Percentiles rank a stretch among this genome's conserved stretches.
Conservation (phyloP, 2,113 vertebrate genomes). For the Menidia beryllina region DNA sequence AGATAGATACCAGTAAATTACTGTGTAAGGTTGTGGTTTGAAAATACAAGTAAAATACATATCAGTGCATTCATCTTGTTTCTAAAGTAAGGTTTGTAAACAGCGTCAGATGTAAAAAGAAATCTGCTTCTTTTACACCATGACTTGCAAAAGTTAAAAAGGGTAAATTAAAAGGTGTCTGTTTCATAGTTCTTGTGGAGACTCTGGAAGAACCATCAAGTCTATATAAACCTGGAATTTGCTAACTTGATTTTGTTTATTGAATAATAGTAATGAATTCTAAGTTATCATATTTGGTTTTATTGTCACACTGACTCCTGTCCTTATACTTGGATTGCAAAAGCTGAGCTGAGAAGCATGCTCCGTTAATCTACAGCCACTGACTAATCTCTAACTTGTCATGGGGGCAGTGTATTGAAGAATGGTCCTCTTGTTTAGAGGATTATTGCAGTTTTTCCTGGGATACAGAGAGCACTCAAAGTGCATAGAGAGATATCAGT, state of each 20-base stretch:
- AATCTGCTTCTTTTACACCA: background rate
- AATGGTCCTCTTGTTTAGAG: conserved; percentile 71
- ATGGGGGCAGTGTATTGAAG: conserved; percentile 52
- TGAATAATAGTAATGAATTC: conserved; percentile 2
- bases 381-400: conserved; percentile 64
- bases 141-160: conserved; percentile 6
- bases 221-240: background rate
- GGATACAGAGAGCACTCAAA: conserved; percentile 13
- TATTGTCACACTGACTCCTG: background rate
- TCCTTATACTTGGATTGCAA: conserved; percentile 14
- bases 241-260: background rate
- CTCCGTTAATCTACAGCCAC: conserved; percentile 48
- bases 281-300: background rate
- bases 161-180: background rate
- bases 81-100: background rate
- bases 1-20: conserved; percentile 52
- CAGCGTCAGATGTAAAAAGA: background rate
- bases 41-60: conserved; percentile 32
- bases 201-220: background rate
- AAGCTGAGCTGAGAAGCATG: conserved; percentile 21
- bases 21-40: conserved; percentile 15
- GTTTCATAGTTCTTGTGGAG: background rate
- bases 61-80: background rate
- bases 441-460: conserved; percentile 62
- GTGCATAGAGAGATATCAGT: conserved; percentile 3